Conservation (phyloP, 2,113 vertebrate species). For the Coturnix japonica region DNA sequence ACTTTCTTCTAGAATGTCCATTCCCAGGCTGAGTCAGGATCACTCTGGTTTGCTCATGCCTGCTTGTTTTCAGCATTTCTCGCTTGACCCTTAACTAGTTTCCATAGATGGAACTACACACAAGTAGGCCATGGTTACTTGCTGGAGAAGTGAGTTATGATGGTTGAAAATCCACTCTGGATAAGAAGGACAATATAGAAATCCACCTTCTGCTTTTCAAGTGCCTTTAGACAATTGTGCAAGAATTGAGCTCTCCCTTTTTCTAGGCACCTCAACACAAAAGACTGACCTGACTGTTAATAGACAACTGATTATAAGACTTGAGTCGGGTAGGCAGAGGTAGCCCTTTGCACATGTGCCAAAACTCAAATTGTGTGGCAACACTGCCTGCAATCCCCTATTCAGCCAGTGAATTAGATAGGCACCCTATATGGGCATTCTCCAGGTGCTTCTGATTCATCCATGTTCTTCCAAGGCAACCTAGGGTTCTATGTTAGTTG, state of each 20-base stretch:
- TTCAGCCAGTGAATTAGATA: neutral
- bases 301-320: neutral
- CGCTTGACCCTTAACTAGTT: neutral
- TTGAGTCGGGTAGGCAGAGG: neutral
- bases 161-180: neutral
- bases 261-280: neutral
- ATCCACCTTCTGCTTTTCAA: neutral
- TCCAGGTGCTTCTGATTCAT: neutral
- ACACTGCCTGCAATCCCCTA: neutral
- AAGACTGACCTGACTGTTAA: neutral
- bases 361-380: neutral
- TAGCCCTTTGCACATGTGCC: neutral
- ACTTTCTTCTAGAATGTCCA: neutral
- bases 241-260: neutral
- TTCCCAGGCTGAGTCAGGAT: neutral
- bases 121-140: neutral
- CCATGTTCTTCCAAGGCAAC: neutral
- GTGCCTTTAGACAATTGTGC: neutral
- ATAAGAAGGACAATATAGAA: neutral
- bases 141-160: neutral
- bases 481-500: neutral
- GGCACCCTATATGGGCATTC: accelerated
- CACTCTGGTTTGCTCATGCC: neutral
- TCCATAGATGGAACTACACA: neutral
- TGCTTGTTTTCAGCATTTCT: neutral